These are phyloP conservation scores for Tetragonula clypearis DNA, from an alignment of 1,140 invertebrate genomes.

Conservation along the genomic window DNA sequence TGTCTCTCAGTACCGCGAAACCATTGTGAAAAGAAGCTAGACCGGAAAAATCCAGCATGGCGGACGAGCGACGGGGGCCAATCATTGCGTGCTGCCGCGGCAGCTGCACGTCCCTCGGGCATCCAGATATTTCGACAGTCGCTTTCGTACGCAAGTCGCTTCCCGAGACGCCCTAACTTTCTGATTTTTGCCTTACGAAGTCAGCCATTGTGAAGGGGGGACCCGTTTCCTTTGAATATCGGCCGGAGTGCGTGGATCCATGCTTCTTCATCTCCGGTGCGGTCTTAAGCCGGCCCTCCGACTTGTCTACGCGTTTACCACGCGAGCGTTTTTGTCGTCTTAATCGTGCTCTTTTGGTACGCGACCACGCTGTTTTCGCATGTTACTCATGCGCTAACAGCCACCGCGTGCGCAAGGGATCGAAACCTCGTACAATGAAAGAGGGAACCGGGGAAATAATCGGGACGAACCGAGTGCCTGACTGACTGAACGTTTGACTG, in stretches of 20 bases:
- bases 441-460: not conserved
- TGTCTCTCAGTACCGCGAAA: constrained; percentile 21
- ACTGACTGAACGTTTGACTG: not conserved
- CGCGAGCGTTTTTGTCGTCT: constrained; percentile 49
- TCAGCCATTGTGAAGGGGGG: constrained; percentile 80
- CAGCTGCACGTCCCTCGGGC: constrained; percentile 79
- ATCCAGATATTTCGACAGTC: constrained; percentile 63
- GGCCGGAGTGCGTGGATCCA: constrained; percentile 22
- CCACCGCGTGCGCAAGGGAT: not conserved
- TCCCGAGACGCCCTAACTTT: constrained; percentile 77
- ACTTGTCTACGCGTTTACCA: constrained; percentile 41
- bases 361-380: constrained; percentile 12
- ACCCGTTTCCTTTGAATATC: constrained; percentile 56
- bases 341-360: constrained; percentile 32
- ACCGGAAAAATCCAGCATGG: constrained; percentile 81
- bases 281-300: constrained; percentile 54
- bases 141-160: constrained; percentile 48
- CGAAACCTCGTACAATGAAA: not conserved
- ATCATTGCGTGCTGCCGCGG: constrained; percentile 72
- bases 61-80: constrained; percentile 70
- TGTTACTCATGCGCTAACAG: not conserved
- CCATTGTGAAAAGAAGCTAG: constrained; percentile 76
- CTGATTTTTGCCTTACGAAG: constrained; percentile 82
- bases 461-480: not conserved
- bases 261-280: constrained; percentile 41